These are phyloP conservation scores for Enteromius radiatus DNA, from an alignment of 2,797 vertebrate genomes.

Conservation along the genomic window DNA sequence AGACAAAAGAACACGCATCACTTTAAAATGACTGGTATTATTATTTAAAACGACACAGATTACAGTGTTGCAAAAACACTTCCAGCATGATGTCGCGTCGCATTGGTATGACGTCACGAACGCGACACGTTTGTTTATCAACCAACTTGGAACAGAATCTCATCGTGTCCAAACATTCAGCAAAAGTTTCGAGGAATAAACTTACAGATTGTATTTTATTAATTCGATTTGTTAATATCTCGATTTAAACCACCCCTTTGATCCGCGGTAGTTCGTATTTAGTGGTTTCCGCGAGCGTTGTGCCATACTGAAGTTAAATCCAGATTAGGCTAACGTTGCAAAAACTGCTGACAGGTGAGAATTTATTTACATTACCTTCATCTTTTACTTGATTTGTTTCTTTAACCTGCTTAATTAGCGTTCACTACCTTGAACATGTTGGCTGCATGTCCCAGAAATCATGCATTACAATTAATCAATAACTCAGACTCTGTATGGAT, in stretches of 20 bases:
- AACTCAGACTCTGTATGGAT: not conserved
- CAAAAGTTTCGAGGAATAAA: constrained; percentile 16
- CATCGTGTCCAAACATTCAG: constrained; percentile 1
- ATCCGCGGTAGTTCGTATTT: not conserved
- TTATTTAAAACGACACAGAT: not conserved
- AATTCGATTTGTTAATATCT: not conserved
- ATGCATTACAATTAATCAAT: not conserved
- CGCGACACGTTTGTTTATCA: constrained; percentile 46
- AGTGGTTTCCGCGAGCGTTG: constrained; percentile 13
- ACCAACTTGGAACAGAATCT: constrained; percentile 22
- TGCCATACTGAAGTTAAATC: constrained; percentile 20
- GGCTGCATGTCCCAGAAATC: not conserved
- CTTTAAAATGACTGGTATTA: not conserved
- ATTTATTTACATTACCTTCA: not conserved
- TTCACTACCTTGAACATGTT: not conserved
- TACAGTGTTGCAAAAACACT: not conserved
- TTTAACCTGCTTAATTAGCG: not conserved
- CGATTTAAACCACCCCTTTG: not conserved
- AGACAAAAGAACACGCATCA: too few relatives aligned
- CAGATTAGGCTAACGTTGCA: constrained; percentile 2
- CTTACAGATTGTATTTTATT: not conserved
- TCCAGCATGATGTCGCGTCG: constrained; percentile 10
- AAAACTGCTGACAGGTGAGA: constrained; percentile 40
- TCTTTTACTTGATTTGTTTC: not conserved
- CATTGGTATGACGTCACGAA: constrained; percentile 1